A percentile compares a stretch with the other conserved stretches of the same genome.
Conservation (phyloP, 2,113 vertebrate genomes). For the Oryzias celebensis region DNA sequence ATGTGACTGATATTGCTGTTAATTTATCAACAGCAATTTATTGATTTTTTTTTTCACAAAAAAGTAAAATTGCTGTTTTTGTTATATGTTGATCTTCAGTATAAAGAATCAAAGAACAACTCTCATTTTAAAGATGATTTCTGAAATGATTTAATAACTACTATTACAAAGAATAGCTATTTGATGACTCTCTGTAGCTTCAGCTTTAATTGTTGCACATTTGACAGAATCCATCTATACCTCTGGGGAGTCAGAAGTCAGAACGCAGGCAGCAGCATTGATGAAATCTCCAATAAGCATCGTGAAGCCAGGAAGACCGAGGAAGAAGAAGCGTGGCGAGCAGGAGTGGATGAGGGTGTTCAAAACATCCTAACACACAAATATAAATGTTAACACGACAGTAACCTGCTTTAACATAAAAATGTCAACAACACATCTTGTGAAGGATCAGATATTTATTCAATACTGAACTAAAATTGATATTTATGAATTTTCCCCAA, state of each 20-base stretch:
- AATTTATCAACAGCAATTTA: too few relatives aligned
- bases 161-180: background rate
- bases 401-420: background rate
- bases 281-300: conserved; percentile 94
- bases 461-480: conserved; percentile 1
- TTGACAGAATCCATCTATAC: conserved; percentile 66
- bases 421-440: background rate
- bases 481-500: background rate
- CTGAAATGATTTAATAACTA: background rate
- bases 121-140: background rate
- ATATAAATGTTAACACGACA: conserved; percentile 17
- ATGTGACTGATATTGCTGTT: too few relatives aligned
- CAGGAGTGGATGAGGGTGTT: conserved; percentile 91
- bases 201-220: background rate
- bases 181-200: background rate
- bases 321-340: conserved; percentile 92
- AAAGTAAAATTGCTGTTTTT: background rate
- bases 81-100: background rate
- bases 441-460: conserved; percentile 7
- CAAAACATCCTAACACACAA: conserved; percentile 88
- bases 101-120: background rate
- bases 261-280: conserved; percentile 82
- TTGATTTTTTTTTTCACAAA: too few relatives aligned
- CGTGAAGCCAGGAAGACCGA: conserved; percentile 92
- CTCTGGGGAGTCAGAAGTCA: conserved; percentile 81